These are phyloP conservation scores for Intellagama lesueurii DNA, from an alignment of 2,797 vertebrate species.

Conservation along the genomic window DNA sequence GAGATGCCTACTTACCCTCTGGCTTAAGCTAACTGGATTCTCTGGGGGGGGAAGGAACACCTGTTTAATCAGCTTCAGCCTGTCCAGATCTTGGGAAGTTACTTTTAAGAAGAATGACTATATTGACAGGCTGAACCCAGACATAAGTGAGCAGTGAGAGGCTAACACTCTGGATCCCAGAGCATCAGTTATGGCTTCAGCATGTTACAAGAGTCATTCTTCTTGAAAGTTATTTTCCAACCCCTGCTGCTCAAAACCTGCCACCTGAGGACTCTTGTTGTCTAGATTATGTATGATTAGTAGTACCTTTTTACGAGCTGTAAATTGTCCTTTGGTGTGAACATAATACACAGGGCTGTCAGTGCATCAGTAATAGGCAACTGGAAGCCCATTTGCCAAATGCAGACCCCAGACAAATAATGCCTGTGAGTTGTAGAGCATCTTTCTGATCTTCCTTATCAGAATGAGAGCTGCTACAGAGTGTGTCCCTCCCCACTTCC, in stretches of 20 bases:
- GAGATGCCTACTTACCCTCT: neutral
- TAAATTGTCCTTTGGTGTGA: neutral
- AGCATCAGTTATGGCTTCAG: neutral
- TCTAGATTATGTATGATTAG: constrained; percentile 2
- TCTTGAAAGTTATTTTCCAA: too few relatives aligned
- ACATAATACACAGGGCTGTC: neutral
- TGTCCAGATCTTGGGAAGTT: neutral
- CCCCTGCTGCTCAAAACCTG: neutral
- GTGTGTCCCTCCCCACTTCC: too few relatives aligned
- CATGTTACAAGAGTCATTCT: too few relatives aligned
- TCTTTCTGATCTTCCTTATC: neutral
- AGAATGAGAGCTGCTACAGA: neutral
- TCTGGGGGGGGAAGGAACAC: neutral
- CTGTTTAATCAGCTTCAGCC: neutral
- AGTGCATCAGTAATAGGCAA: neutral
- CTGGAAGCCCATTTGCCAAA: neutral
- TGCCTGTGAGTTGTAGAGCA: neutral
- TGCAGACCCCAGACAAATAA: too few relatives aligned
- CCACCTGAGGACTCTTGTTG: neutral
- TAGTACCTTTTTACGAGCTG: neutral
- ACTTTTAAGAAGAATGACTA: too few relatives aligned
- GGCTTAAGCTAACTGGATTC: neutral
- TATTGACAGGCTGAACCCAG: too few relatives aligned
- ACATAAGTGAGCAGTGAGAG: too few relatives aligned
- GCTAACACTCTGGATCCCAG: too few relatives aligned